phyloP scores from a whole-genome alignment of 2,797 vertebrate genomes.

The Anolis apletophallus region DNA sequence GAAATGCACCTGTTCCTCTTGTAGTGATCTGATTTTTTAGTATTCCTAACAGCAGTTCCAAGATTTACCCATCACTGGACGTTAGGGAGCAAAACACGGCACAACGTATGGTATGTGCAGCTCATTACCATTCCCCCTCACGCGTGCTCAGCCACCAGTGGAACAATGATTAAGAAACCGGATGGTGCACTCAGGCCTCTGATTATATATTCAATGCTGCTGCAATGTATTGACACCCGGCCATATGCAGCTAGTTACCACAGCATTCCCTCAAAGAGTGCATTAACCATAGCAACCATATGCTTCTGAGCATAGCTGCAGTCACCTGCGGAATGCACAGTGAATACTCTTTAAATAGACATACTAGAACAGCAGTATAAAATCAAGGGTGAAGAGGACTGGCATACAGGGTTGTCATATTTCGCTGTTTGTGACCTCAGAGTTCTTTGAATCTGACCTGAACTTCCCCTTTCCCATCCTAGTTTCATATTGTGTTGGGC shows the following conservation, averaged over 20 bases:
- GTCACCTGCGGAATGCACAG: slow-evolving; percentile 41
- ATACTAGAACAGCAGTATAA: slow-evolving; percentile 6
- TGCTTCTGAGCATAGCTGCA: slow-evolving; percentile 70
- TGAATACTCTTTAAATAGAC: slow-evolving; percentile 60
- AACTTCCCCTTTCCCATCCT: background rate
- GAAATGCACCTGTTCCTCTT: background rate
- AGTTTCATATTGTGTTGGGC: too few relatives aligned
- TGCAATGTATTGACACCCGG: slow-evolving; percentile 58
- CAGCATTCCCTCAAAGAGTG: slow-evolving; percentile 67
- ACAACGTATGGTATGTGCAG: slow-evolving; percentile 25
- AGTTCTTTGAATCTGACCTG: too few relatives aligned
- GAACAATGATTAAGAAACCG: slow-evolving; percentile 18
- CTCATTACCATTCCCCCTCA: slow-evolving; percentile 40
- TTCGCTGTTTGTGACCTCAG: background rate
- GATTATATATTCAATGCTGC: slow-evolving; percentile 74
- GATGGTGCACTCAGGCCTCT: slow-evolving; percentile 46
- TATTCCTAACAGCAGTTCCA: slow-evolving; percentile 4
- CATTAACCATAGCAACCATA: slow-evolving; percentile 77
- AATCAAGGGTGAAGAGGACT: background rate
- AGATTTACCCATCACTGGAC: slow-evolving; percentile 17
- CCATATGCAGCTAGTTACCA: slow-evolving; percentile 76
- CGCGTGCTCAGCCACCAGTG: slow-evolving; percentile 36
- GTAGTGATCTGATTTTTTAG: background rate
- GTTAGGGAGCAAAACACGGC: slow-evolving; percentile 10
- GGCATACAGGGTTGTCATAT: too few relatives aligned